Base-by-base conservation (phyloP, 2,113 vertebrate genomes). In the Strix aluco region DNA sequence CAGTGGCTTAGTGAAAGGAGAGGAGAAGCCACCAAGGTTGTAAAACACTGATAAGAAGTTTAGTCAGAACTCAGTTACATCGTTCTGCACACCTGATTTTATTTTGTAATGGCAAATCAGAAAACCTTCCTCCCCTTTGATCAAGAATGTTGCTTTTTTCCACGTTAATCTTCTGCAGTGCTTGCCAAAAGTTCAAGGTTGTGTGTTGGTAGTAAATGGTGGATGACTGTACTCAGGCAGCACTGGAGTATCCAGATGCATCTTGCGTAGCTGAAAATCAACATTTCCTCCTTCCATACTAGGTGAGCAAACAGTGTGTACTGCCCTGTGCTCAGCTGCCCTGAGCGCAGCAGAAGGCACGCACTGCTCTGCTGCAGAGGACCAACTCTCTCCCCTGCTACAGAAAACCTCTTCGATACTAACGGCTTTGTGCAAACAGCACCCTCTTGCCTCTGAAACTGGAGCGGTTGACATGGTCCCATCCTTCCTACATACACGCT, bases 391-490 rank as follows among this genome's bases (percentile, higher is more conserved):
- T 62, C 75, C 12, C 75, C 12, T 49, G 55, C 61, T 49, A 4
- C 61, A 9, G 58, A 34, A 82, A 4, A 42, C 47, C 38, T 26
- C 4, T 34, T 34, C 59, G 67, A 3, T 36, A 9, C 3, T 19
- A 32, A 15, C 11, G 34, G 36, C 21, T 82, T 78, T 0, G 0
- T 47, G 73, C 36, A 17, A 74, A 21, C 80, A 7, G 40, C 69
- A 16, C 71, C n/a, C 69, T 59, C 38, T 30, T 44, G 67, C 44
- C 32, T 32, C 15, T 0, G 34, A 46, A 77, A 52, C 55, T 47
- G 1, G 47, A 20, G 27, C 0, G 0, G 14, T 23, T 86, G 47
- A 9, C 40, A 0, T 1, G 2, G 27, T 87, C 30, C 61, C 65
- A 4, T 86, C 77, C 44, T 88, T 65, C 81, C 85, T 29, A 3